Evolutionary conservation across 2,797 vertebrate species (phyloP).

Genomic region (Pseudochromis fuscus): DNA sequence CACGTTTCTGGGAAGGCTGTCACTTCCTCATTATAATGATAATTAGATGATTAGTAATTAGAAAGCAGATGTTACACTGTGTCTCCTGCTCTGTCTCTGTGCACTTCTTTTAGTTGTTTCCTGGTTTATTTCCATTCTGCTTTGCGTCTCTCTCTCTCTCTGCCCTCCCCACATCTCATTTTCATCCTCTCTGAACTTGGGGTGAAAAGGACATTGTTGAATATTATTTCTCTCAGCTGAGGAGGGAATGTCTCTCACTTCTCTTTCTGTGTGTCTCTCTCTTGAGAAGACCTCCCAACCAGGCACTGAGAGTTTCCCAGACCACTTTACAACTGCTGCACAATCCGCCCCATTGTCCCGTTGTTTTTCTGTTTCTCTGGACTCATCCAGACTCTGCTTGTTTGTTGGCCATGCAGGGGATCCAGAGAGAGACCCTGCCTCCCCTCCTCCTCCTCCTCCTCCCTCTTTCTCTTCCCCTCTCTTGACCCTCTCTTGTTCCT

Average conservation of each 20-base stretch:
- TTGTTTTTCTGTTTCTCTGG: conserved; percentile 63
- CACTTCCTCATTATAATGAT: conserved; percentile 82
- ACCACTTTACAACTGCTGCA: conserved; percentile 76
- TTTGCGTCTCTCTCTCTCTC: conserved; percentile 17
- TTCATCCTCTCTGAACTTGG: conserved; percentile 50
- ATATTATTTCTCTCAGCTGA: conserved; percentile 56
- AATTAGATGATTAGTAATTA: conserved; percentile 83
- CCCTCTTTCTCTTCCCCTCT: conserved; percentile 22
- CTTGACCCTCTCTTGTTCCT: conserved; percentile 54
- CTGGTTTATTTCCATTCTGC: conserved; percentile 24
- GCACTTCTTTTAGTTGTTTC: conserved; percentile 35
- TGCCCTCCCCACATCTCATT: conserved; percentile 29
- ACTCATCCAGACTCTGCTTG: conserved; percentile 60
- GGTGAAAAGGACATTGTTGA: conserved; percentile 77
- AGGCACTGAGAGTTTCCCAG: conserved; percentile 79
- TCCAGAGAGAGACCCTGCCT: conserved; percentile 50
- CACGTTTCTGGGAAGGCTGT: conserved; percentile 72
- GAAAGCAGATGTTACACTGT: conserved; percentile 78
- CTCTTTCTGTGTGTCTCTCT: conserved; percentile 49
- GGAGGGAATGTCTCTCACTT: conserved; percentile 54
- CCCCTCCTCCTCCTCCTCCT: conserved; percentile 2
- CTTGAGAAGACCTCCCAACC: conserved; percentile 77
- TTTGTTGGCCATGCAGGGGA: conserved; percentile 63
- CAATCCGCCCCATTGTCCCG: conserved; percentile 76
- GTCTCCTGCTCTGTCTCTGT: conserved; percentile 20